Evolutionary conservation across 2,113 vertebrate genomes (phyloP).

Genomic region (Fukomys damarensis): DNA sequence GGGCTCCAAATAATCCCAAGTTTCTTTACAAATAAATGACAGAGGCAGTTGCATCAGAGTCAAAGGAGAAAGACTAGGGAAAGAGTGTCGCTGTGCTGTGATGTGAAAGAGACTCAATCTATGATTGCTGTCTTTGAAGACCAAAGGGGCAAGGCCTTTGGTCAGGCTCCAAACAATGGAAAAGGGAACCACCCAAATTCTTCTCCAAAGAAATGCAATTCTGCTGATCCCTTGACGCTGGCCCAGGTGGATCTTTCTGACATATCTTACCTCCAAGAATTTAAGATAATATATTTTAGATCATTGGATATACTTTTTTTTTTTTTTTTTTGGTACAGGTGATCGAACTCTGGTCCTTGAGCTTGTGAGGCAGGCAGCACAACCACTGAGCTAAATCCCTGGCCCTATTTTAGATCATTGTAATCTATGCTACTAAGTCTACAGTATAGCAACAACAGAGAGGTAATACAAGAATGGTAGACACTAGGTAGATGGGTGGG

Average conservation of each 20-base stretch:
- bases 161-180: not conserved
- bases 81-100: not conserved
- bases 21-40: not conserved
- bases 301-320: too few relatives aligned
- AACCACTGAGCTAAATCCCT: too few relatives aligned
- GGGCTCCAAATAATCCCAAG: rapidly evolving
- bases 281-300: not conserved
- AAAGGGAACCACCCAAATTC: not conserved
- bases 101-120: not conserved
- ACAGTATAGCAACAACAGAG: not conserved
- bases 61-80: not conserved
- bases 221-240: not conserved
- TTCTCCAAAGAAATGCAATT: not conserved
- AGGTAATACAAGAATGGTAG: not conserved
- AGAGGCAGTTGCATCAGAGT: not conserved
- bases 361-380: too few relatives aligned
- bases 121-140: not conserved
- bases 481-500: not conserved
- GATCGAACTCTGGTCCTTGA: too few relatives aligned
- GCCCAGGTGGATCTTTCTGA: not conserved
- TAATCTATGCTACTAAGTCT: not conserved
- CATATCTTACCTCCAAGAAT: not conserved
- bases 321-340: too few relatives aligned
- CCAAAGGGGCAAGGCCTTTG: not conserved
- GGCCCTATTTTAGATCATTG: too few relatives aligned